Evolutionary conservation across 2,888 invertebrate species (phyloP), one percentile per base, ranked within the genome.

Genomic region (Andricus quercusramuli): DNA sequence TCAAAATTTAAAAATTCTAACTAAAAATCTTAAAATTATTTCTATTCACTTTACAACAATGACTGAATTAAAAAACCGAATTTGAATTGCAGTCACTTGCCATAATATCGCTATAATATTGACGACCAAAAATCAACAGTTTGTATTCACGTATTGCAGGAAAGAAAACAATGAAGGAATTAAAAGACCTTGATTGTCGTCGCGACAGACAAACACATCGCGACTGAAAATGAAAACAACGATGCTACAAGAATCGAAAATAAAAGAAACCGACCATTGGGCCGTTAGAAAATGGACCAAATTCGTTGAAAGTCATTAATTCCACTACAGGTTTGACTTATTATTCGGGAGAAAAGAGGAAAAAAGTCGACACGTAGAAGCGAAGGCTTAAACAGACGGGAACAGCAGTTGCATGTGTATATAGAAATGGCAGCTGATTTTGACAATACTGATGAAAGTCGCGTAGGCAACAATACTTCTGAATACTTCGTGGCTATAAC

Each of bases 371-470:
- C n/a, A 62, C 51, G 25, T 62, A 59, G 65, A n/a, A 56, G 22
- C 29, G n/a, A 62, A 47, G 44, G 62, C 17, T 5, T 20, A 37
- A 41, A 77, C 29, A 22, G 62, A 47, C 47, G 47, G 37, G 44
- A 44, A 62, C 37, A 77, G 20, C 20, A 47, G 47, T 44, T 20
- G 78, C 65, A 65, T 79, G 76, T 56, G 41, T 29, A 67, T 77
- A 80, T 85, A 88, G 88, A 83, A 91, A 92, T 91, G 92, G 92
- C 92, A 92, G 91, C 92, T 92, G 92, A 92, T 92, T 91, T 91
- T 84, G 83, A 84, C 84, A 84, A 83, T 81, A 82, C 79, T 79
- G 22, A 65, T 44, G 67, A 78, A 68, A 51, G n/a, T 74, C 66
- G 64, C 15, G 20, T 68, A 25, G 15, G 25, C 13, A 47, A 47